Evolutionary conservation across 2,113 vertebrate genomes (phyloP), one percentile per base, ranked within the genome.

Genomic region (Upupa epops): DNA sequence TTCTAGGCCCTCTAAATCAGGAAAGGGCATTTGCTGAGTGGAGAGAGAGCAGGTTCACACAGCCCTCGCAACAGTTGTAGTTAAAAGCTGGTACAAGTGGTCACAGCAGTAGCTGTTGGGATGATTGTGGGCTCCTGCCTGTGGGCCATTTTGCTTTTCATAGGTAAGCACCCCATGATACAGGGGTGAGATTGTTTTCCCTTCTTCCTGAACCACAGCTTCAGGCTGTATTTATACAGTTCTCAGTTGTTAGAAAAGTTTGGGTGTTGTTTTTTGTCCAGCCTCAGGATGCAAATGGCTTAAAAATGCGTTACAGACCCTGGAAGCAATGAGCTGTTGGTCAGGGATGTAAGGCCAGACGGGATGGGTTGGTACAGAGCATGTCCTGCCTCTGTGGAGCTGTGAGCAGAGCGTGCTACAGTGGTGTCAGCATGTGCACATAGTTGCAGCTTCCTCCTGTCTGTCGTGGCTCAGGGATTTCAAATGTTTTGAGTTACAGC

Each of bases 381-480:
- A 1, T 3, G 14, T 88, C 36, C 66, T 83, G 55, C 48, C 52
- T n/a, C 19, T 3, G 11, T 16, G 34, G 25, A 42, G 5, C 68
- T 9, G 3, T 0, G 6, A 1, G 45, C 24, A 13, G 17, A 48
- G 46, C 1, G 2, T 11, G 25, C 71, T 60, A 83, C 37, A 25
- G 31, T 32, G 5, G 25, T 55, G 65, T 17, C 56, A 19, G 56
- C 48, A 14, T 18, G 32, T 45, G 61, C 40, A 18, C 31, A 28
- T 25, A 2, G 11, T 36, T 25, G 9, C 51, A 74, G 31, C 65
- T n/a, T 17, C 28, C 37, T 92, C 31, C 6, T 26, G 32, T 81
- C 79, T 37, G 9, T 34, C 0, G 0, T 46, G 40, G 18, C 32
- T 60, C 31, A 1, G 16, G 49, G 54, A 18, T 36, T 42, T 36